Evolutionary conservation across 2,888 invertebrate species (phyloP), one percentile per base, ranked within the genome.

Genomic region (Caenorhabditis auriculariae): DNA sequence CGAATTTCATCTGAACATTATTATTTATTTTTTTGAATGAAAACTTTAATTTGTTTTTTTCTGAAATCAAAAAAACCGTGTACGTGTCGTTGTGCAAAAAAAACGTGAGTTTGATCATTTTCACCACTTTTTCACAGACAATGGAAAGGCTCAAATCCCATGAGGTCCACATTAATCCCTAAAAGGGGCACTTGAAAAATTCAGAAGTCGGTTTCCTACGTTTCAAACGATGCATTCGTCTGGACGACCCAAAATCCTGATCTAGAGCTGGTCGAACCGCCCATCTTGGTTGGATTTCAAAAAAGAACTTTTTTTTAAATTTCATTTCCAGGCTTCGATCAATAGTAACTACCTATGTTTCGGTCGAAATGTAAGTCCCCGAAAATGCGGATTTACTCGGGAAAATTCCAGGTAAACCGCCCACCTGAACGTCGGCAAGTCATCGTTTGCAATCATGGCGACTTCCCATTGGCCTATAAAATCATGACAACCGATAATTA

Each of bases 381-480:
- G 6, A 32, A 15, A 9, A 15, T 17, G n/a, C n/a, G 9, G 35
- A 32, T 29, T 29, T 46, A 5, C 24, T n/a, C 35, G 23, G 4
- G 15, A 4, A 17, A 17, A 3, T 7, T 57, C 29, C 43, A 68
- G 67, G 38, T 23, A 5, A 29, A 50, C 9, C 50, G 60, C 21
- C 69, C 68, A 7, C 58, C 67, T 9, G 52, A 60, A n/a, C 48
- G 50, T 19, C 62, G 66, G n/a, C 15, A 37, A 1, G 15, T 70
- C 4, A 26, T 15, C 2, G 42, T 72, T 5, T 43, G 52, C 37
- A 72, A 72, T 49, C 64, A 66, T 43, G 68, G 68, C 19, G 68
- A 68, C 17, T 39, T 53, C 42, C 64, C 72, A 21, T 54, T 72
- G 12, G 72, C 72, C 2, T 72, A 64, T 52, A 63, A 72, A 53